Base-by-base conservation (phyloP, 2,797 vertebrate species). In the Champsocephalus gunnari region DNA sequence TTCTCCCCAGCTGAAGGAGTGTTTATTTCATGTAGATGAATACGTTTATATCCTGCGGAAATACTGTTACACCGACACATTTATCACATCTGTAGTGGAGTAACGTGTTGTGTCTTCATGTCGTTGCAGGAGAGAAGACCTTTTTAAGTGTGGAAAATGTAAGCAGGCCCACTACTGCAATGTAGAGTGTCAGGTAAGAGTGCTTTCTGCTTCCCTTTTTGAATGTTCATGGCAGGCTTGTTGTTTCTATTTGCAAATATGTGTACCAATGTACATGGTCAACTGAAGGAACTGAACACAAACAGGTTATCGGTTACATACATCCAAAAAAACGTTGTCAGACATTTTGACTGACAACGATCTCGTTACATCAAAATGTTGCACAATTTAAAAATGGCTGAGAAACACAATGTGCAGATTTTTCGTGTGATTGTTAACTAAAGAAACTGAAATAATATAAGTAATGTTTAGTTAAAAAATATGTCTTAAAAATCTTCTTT, bases 101-200 rank as follows among this genome's bases (percentile, higher is more conserved):
- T 17, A 54, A 77, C 38, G 1, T 45, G 9, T 21, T 73, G 13
- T 75, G 34, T 69, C 3, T 19, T 58, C 3, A 0, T 79, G 28
- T 85, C 24, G 16, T 91, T 94, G 67, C 94, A 99, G 98, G 94
- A 97, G 91, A 95, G 97, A 99, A 91, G 96, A 96, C 28, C 93
- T 99, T 88, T 99, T 95, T 71, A 99, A 97, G 81, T 99, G 98
- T 85, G 98, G 98, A 75, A 98, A 97, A 91, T 99, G 98, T 90
- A 99, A 98, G 79, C 97, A 98, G 90, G 97, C 97, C 24, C 98
- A 95, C 90, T 99, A 99, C 94, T 99, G 98, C 94, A 89, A 98
- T 71, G 95, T 96, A 62, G 96, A 97, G 69, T 99, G 98, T 84
- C 98, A 99, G 97, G 98, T 99, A 95, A 16, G 88, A 38, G 17